Base-by-base conservation (phyloP, 2,113 vertebrate species). In the Aramus guarauna region DNA sequence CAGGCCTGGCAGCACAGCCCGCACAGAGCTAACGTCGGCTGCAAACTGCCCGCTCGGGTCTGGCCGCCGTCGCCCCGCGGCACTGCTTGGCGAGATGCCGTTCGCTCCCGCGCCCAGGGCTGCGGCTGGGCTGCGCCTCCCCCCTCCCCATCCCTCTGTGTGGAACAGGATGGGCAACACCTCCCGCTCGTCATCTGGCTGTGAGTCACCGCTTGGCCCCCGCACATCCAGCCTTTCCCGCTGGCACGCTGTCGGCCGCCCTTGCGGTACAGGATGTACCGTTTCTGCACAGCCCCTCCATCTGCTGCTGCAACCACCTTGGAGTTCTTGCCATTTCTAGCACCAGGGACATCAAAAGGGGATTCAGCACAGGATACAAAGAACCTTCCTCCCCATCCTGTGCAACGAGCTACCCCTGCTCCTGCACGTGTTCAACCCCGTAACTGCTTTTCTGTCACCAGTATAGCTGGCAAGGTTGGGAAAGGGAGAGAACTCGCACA, bases 61-160 rank as follows among this genome's bases (percentile, higher is more conserved):
- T 27, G 29, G 26, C 37, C 5, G 2, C 48, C 19, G 5, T 27
- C 6, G 4, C 50, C 16, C 41, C 16, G 0, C 1, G 0, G 41
- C 23, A 3, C 45, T 5, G 34, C 72, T 39, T 3, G 3, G n/a
- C 0, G 2, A 48, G 30, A 23, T 0, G 8, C 12, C 0, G 9
- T 30, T 50, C 1, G 4, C n/a, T 88, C 66, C 47, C 2, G 2
- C 14, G 9, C 8, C 9, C 2, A 1, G 3, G 1, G 56, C 24
- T 53, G 34, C 4, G 5, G 37, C 37, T 21, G 34, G 8, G 58
- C 32, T 48, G 55, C 19, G 5, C 41, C 63, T 37, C 53, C 50
- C n/a, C 30, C 30, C n/a, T 37, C 34, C 13, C 48, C 36, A 1
- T 4, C 5, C 0, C 18, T 9, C 3, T 0, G 2, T 1, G 41